Evolutionary conservation across 2,888 invertebrate species (phyloP).

Genomic region (Lydus trimaculatus): DNA sequence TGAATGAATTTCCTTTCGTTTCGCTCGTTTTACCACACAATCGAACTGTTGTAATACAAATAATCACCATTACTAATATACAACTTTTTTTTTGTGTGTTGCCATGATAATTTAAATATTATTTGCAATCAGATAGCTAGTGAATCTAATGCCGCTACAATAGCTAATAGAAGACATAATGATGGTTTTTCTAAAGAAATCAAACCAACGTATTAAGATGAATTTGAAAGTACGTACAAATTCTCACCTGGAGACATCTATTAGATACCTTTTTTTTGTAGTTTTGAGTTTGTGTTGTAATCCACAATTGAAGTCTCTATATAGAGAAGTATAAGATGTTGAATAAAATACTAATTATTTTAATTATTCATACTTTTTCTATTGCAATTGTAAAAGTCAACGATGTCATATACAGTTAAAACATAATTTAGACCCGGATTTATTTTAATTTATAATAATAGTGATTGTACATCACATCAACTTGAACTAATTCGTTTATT

Average conservation of each 20-base stretch:
- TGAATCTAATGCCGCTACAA: too few species aligned
- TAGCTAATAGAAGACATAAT: too few species aligned
- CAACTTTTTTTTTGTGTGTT: too few species aligned
- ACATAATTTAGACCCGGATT: neutral
- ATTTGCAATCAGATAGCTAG: neutral
- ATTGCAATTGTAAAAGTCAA: neutral
- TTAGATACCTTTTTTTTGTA: too few species aligned
- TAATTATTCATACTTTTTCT: neutral
- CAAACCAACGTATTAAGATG: too few species aligned
- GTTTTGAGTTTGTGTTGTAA: neutral
- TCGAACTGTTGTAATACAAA: conserved; percentile 12
- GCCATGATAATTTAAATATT: neutral
- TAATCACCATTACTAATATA: conserved; percentile 10
- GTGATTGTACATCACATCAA: conserved; percentile 2
- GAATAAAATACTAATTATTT: neutral
- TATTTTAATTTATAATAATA: neutral
- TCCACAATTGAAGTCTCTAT: neutral
- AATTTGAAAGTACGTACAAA: too few species aligned
- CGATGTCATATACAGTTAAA: neutral
- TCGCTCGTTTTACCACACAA: conserved; percentile 9
- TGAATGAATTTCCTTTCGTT: conserved; percentile 9
- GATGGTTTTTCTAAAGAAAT: too few species aligned
- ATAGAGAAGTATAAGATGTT: neutral
- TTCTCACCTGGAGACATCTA: too few species aligned
- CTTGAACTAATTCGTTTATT: conserved; percentile 17